phyloP scores from a whole-genome alignment of 2,113 vertebrate species.

The Vidua macroura region DNA sequence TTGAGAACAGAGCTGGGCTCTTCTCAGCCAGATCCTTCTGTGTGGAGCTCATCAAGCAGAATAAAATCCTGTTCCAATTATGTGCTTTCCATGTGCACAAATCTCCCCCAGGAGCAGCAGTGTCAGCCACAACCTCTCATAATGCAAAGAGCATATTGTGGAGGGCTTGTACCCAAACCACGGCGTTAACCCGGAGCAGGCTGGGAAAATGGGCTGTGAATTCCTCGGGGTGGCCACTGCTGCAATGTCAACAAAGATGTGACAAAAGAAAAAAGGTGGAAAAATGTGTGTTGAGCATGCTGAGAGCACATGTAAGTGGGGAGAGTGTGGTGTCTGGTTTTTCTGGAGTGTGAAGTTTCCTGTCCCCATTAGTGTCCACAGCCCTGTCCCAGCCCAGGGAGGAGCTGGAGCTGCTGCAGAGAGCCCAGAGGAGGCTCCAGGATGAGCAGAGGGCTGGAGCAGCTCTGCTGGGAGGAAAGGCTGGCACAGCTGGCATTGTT shows the following conservation, averaged over 20 bases:
- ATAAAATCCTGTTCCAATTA: not conserved
- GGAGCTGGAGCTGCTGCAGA: not conserved
- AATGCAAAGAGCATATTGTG: not conserved
- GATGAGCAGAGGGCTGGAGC: not conserved
- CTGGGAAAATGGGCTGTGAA: not conserved
- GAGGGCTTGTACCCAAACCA: not conserved
- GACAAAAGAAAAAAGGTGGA: not conserved
- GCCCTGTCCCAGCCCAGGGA: not conserved
- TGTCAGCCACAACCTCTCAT: not conserved
- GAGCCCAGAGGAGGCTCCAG: not conserved
- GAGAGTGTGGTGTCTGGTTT: not conserved
- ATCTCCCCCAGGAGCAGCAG: not conserved
- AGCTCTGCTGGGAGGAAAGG: not conserved
- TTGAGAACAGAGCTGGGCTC: not conserved
- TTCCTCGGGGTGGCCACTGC: not conserved
- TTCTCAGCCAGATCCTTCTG: not conserved
- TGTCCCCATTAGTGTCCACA: not conserved
- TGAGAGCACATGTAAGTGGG: not conserved
- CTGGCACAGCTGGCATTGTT: too few species aligned
- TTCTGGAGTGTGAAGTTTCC: not conserved
- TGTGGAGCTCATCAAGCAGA: not conserved
- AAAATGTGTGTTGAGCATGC: not conserved
- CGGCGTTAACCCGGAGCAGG: rapidly evolving
- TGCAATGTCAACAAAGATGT: not conserved
- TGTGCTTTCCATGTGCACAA: not conserved